Evolutionary conservation across 2,113 vertebrate genomes (phyloP), one percentile per base, ranked within the genome.

Genomic region (Cairina moschata): DNA sequence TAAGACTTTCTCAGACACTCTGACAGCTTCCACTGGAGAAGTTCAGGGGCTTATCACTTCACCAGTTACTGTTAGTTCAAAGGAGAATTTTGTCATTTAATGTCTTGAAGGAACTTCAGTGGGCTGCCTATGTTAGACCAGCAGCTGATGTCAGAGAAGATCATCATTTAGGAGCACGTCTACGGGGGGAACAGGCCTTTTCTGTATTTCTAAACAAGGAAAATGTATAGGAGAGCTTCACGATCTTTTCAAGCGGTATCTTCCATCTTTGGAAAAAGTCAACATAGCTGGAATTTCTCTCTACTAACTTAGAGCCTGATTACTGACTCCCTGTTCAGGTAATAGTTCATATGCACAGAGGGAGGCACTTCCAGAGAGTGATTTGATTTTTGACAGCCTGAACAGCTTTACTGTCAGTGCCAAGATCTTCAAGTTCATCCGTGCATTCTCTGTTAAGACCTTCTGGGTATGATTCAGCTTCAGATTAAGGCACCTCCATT

Each of bases 1-100:
- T n/a, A 85, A 91, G 86, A 76, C 80, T 93, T 96, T 93, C 87
- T 95, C 88, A 88, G 76, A 69, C 66, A 66, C 93, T 78, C 93
- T 17, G n/a, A 86, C 74, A 93, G 58, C 72, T 96, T 91, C 94
- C 69, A 75, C 86, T 72, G 56, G 52, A 88, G 82, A 95, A 92
- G 81, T 96, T 95, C 68, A 93, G 76, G 86, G 74, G 75, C 44
- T 92, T 67, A 76, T 83, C 1, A 71, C 93, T 94, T 94, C 65
- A 92, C 68, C 86, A 93, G 69, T 1, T 91, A 65, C 62, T 26
- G 69, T 65, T 88, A 83, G 44, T 76, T 89, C 69, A 86, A 91
- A 91, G 65, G 48, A 89, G 44, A 84, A 81, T 63, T 83, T 58
- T 86, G 26, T 88, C 56, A 95, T 94, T 92, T 87, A 62, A 77